A percentile compares a stretch with the other conserved stretches of the same genome.
These are phyloP conservation scores for Enteromius paludinosus DNA, from an alignment of 2,797 vertebrate genomes.

Conservation along the genomic window DNA sequence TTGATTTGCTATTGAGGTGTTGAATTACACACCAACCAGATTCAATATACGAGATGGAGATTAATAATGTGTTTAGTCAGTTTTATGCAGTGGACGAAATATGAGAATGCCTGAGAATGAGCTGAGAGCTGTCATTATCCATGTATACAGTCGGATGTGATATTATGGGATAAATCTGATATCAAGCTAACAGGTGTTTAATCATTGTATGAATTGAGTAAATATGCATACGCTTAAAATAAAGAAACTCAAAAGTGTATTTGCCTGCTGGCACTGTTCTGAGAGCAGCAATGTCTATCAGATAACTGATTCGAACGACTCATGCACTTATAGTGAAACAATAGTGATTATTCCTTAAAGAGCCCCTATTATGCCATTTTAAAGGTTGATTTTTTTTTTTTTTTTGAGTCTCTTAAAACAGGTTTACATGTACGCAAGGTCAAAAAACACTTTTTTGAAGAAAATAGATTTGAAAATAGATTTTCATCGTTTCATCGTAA, in stretches of 20 bases:
- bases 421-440: too few relatives aligned
- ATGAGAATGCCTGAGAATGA: background rate
- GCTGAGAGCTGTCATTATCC: slow-evolving; percentile 7
- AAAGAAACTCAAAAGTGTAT: background rate
- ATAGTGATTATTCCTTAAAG: slow-evolving; percentile 38
- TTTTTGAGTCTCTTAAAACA: too few relatives aligned
- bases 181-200: slow-evolving; percentile 15
- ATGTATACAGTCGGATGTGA: background rate
- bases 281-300: background rate
- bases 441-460: too few relatives aligned
- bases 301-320: slow-evolving; percentile 41
- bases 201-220: background rate
- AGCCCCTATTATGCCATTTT: too few relatives aligned
- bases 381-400: too few relatives aligned
- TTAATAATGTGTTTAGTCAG: background rate
- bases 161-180: slow-evolving; percentile 1
- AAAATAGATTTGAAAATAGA: too few relatives aligned
- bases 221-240: background rate
- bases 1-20: slow-evolving; percentile 29
- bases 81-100: background rate
- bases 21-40: slow-evolving; percentile 22
- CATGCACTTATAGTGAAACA: slow-evolving; percentile 41
- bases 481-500: too few relatives aligned
- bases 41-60: background rate
- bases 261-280: background rate